Conservation (phyloP, 2,797 vertebrate species). For the Parauchenoglanis punctatus region DNA sequence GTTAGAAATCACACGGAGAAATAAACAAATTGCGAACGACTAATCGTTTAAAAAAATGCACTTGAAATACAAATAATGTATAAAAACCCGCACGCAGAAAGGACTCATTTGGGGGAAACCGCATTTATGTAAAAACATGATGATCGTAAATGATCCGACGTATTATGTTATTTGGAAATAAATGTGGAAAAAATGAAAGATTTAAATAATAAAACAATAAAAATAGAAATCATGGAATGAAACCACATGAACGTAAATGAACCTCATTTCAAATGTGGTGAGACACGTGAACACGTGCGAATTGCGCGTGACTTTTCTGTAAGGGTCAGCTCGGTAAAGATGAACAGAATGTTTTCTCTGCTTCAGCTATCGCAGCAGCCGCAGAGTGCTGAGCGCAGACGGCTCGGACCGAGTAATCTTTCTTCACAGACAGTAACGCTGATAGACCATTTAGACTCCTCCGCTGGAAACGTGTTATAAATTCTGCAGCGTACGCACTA, state of each 20-base stretch:
- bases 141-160: too few species aligned
- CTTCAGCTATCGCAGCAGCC: conserved; percentile 21
- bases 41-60: too few species aligned
- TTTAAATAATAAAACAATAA: not conserved
- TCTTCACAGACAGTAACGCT: conserved; percentile 46
- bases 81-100: not conserved
- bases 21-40: too few species aligned
- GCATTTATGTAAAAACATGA: too few species aligned
- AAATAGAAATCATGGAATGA: not conserved
- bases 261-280: not conserved
- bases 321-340: not conserved
- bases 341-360: conserved; percentile 24
- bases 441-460: conserved; percentile 41
- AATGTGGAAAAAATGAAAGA: too few species aligned
- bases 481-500: conserved; percentile 23
- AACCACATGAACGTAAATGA: not conserved
- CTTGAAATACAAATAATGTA: too few species aligned
- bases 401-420: conserved; percentile 28
- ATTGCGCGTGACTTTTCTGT: not conserved
- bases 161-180: too few species aligned
- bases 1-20: not conserved
- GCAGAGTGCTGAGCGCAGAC: conserved; percentile 34
- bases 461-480: conserved; percentile 35
- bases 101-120: too few species aligned
- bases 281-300: not conserved